These are phyloP conservation scores for Mallotus villosus DNA, from an alignment of 2,797 vertebrate genomes.

Conservation along the genomic window DNA sequence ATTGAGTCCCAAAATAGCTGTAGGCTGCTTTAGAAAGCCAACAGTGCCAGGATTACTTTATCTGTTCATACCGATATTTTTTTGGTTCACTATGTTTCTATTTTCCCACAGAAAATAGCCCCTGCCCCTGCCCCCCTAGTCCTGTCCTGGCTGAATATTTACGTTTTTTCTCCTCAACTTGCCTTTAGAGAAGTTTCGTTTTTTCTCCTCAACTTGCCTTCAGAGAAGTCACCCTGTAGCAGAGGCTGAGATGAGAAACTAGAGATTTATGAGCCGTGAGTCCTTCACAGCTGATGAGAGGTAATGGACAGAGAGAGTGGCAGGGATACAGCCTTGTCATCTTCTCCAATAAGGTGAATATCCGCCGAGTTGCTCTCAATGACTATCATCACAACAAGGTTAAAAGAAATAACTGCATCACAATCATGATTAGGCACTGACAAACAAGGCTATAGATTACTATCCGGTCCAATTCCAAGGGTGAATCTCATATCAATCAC, in stretches of 20 bases:
- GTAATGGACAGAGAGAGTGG: constrained; percentile 33
- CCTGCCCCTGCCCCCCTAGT: not conserved
- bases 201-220: not conserved
- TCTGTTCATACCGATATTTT: constrained; percentile 21
- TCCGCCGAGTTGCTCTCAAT: too few species aligned
- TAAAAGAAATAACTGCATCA: too few species aligned
- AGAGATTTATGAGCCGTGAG: constrained; percentile 28
- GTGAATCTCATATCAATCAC: too few species aligned
- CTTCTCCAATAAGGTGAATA: too few species aligned
- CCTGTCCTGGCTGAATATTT: not conserved
- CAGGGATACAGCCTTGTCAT: constrained; percentile 16
- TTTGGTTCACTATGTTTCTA: not conserved
- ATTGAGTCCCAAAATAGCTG: constrained; percentile 29
- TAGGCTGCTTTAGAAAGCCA: not conserved
- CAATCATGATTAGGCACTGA: too few species aligned
- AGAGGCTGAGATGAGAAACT: constrained; percentile 20
- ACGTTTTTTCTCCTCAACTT: not conserved
- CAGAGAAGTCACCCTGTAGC: constrained; percentile 11
- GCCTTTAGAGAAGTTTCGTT: too few species aligned
- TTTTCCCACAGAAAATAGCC: too few species aligned
- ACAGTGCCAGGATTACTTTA: constrained; percentile 10
- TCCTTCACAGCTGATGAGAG: constrained; percentile 27
- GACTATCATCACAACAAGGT: too few species aligned
- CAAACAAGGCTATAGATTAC: too few species aligned
- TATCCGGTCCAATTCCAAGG: too few species aligned